Evolutionary conservation across 2,797 vertebrate genomes (phyloP).

Genomic region (Scleropages formosus): DNA sequence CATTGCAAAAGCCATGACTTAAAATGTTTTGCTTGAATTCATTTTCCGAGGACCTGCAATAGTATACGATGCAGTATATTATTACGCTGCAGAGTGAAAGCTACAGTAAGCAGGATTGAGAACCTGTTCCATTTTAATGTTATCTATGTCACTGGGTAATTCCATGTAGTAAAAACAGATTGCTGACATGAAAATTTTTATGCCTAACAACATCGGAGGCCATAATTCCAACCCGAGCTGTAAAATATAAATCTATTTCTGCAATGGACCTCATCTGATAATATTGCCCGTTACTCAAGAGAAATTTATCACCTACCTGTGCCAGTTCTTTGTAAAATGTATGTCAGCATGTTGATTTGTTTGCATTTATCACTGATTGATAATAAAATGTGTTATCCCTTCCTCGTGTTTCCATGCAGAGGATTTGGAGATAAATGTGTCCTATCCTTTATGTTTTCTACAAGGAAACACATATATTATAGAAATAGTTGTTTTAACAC

Average conservation of each 20-base stretch:
- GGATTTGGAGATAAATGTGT: not conserved
- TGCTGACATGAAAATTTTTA: not conserved
- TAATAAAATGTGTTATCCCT: not conserved
- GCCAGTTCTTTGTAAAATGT: not conserved
- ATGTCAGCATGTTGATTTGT: not conserved
- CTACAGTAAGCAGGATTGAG: conserved; percentile 4
- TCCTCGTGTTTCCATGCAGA: not conserved
- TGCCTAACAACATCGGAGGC: conserved; percentile 7
- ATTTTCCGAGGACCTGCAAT: conserved; percentile 8
- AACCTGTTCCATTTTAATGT: not conserved
- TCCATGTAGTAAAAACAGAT: not conserved
- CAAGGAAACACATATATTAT: not conserved
- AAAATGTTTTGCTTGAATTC: conserved; percentile 15
- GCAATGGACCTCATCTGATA: not conserved
- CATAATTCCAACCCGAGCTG: not conserved
- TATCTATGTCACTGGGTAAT: not conserved
- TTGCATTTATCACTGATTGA: not conserved
- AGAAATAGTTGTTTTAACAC: not conserved
- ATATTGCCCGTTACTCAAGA: conserved; percentile 16
- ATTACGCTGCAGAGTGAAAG: conserved; percentile 4
- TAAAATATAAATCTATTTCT: not conserved
- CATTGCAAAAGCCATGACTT: conserved; percentile 17
- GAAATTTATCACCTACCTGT: conserved; percentile 17
- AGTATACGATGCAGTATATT: not conserved
- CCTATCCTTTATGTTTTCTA: not conserved